Percentiles rank a stretch among this genome's conserved stretches.
These are phyloP conservation scores for Saguinus imperator DNA, from an alignment of 2,113 vertebrate genomes.

Conservation along the genomic window DNA sequence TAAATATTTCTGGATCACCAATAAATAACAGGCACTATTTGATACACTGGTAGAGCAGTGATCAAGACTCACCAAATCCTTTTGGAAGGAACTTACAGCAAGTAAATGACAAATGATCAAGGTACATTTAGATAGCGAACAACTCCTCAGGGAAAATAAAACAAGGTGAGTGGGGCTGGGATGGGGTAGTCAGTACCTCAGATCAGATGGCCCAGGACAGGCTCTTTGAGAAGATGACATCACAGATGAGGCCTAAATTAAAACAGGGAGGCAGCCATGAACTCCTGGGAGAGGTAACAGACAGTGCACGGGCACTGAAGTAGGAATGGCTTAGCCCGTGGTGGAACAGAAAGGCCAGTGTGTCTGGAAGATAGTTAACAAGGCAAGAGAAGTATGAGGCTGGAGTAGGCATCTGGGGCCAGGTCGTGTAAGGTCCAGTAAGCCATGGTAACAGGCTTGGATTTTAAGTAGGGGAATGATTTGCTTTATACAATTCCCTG, in stretches of 20 bases:
- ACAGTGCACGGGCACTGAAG: background rate
- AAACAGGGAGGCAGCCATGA: background rate
- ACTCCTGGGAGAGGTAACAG: background rate
- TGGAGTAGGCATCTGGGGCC: background rate
- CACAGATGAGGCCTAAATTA: background rate
- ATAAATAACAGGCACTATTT: fast-evolving
- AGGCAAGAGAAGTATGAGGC: background rate
- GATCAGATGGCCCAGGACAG: too few relatives aligned
- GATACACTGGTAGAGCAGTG: background rate
- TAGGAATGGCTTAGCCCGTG: background rate
- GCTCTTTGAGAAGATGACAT: background rate
- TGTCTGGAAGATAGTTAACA: background rate
- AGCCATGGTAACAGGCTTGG: background rate
- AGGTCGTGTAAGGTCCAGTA: background rate
- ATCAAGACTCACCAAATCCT: background rate
- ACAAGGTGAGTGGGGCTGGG: background rate
- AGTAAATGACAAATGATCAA: background rate
- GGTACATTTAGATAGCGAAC: background rate
- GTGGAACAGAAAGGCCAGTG: background rate
- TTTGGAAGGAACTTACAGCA: background rate
- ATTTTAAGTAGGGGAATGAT: background rate
- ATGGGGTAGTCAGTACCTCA: background rate
- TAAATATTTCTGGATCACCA: background rate
- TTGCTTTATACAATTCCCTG: background rate
- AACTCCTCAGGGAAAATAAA: background rate